Conservation (phyloP, 1,140 invertebrate species). For the Drosophila lini region DNA sequence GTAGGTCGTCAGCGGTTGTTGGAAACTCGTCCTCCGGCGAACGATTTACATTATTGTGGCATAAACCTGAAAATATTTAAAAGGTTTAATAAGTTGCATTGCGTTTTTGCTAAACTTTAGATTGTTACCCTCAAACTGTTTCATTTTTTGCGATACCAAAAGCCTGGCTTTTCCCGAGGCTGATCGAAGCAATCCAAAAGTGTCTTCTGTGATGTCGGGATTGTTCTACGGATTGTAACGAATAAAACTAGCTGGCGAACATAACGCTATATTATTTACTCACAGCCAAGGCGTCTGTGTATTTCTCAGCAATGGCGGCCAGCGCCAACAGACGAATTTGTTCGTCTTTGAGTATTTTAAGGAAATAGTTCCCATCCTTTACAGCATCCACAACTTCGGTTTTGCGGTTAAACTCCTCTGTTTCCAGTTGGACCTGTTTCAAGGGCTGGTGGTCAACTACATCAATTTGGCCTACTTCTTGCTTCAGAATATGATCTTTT, state of each 20-base stretch:
- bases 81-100: background rate
- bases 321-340: conserved; percentile 88
- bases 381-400: conserved; percentile 17
- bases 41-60: conserved; percentile 88
- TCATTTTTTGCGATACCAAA: conserved; percentile 95
- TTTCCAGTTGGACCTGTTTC: conserved; percentile 4
- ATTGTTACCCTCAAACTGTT: conserved; percentile 93
- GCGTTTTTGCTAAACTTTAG: background rate
- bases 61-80: conserved; percentile 84
- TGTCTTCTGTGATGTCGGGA: conserved; percentile 89
- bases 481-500: background rate
- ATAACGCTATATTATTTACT: conserved; percentile 25
- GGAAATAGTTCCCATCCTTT: conserved; percentile 91
- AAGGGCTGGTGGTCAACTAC: conserved; percentile 59
- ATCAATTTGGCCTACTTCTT: conserved; percentile 24
- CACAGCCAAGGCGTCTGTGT: conserved; percentile 86
- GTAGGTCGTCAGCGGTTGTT: conserved; percentile 94
- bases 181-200: conserved; percentile 92
- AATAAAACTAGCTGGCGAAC: background rate
- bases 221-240: conserved; percentile 54
- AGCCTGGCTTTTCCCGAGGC: conserved; percentile 96
- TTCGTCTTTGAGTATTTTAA: conserved; percentile 90
- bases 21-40: conserved; percentile 92
- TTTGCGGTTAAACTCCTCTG: conserved; percentile 36
- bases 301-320: conserved; percentile 88